phyloP scores from a whole-genome alignment of 2,113 vertebrate genomes.

The Oncorhynchus clarkii region DNA sequence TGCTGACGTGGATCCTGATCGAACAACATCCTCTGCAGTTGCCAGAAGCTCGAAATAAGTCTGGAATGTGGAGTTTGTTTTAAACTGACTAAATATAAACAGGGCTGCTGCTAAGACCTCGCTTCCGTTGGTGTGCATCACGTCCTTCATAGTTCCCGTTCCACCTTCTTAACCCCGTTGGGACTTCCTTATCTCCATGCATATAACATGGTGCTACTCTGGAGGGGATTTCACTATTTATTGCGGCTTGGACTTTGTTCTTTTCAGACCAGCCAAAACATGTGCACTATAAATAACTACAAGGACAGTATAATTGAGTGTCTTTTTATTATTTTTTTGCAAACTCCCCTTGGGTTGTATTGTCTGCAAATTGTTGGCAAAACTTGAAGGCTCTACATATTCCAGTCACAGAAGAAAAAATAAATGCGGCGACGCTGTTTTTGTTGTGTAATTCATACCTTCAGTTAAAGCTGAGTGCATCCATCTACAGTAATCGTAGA shows the following conservation, averaged over 20 bases:
- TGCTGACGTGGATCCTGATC: conserved; percentile 17
- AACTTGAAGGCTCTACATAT: neutral
- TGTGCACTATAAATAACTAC: conserved; percentile 15
- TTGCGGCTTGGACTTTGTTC: conserved; percentile 26
- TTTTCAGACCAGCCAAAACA: neutral
- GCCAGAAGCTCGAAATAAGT: conserved; percentile 25
- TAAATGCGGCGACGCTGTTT: neutral
- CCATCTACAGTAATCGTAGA: neutral
- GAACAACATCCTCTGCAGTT: conserved; percentile 28
- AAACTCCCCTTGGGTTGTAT: neutral
- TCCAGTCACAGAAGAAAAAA: neutral
- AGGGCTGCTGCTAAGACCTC: conserved; percentile 18
- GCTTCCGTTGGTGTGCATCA: conserved; percentile 8
- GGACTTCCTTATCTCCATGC: conserved; percentile 48
- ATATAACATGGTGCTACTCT: conserved; percentile 34
- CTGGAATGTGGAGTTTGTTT: conserved; percentile 58
- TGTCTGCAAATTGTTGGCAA: neutral
- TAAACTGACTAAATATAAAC: conserved; percentile 63
- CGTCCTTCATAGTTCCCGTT: conserved; percentile 60
- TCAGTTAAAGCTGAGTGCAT: too few relatives aligned
- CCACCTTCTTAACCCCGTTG: conserved; percentile 43
- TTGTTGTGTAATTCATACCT: neutral
- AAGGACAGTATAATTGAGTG: neutral
- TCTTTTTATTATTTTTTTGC: neutral
- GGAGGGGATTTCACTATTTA: conserved; percentile 38